Evolutionary conservation across 2,888 invertebrate genomes (phyloP), one percentile per base, ranked within the genome.

Genomic region (Heliconius hortense): DNA sequence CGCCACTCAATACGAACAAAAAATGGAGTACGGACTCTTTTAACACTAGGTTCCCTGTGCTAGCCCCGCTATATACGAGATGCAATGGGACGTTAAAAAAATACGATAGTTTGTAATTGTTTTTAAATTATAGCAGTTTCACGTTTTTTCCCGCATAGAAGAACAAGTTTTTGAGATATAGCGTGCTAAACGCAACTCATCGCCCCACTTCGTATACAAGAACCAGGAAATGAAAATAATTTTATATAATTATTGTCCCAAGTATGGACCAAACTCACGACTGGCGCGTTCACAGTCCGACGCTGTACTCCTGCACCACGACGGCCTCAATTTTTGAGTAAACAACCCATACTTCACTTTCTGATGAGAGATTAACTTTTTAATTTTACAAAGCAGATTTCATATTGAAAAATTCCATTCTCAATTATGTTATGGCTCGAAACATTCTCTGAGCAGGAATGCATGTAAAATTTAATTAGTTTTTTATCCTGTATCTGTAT

Each of bases 401-500:
- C 56, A 69, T 69, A 69, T 69, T 69, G 69, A 56, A 69, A 60
- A 69, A 69, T 69, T 35, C 69, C 69, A 35, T n/a, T 11, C 69
- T 69, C 69, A 56, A 69, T 69, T 69, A 69, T 69, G 56, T 69
- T 68, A 68, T 68, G 53, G 26, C 28, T 56, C 24, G 56, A n/a
- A 56, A 69, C 69, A 69, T 69, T 31, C 69, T 24, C 69, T 31
- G 2, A 11, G 56, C n/a, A 56, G 56, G 56, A 56, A 69, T 31
- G 69, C 56, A 69, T 69, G 69, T 35, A 56, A 69, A 69, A 69
- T 69, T 69, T 69, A 69, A 69, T 69, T 69, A 35, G 56, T 69
- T 69, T 69, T 69, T 69, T 35, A 69, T 56, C 13, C 13, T 69
- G 31, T 56, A 4, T 43, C 8, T 43, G 24, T 39, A 7, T 56